phyloP scores from a whole-genome alignment of 2,797 vertebrate genomes.

The Karalla daura region DNA sequence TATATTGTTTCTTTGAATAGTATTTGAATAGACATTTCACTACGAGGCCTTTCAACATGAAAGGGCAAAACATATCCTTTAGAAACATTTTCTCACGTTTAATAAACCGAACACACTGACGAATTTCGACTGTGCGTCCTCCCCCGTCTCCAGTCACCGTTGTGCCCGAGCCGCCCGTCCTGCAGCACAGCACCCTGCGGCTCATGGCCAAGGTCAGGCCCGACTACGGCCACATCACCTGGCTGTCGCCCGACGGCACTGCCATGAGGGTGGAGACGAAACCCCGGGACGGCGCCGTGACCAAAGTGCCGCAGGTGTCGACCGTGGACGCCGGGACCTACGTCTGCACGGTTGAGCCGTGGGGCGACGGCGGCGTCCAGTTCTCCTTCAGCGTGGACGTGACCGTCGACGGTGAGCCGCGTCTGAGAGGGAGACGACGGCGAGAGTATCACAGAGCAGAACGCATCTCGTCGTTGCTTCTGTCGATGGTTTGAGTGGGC shows the following conservation, averaged over 20 bases:
- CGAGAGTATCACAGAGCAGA: conserved; percentile 18
- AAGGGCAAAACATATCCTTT: too few relatives aligned
- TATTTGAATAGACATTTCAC: too few relatives aligned
- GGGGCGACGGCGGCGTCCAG: conserved; percentile 34
- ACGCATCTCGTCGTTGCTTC: conserved; percentile 37
- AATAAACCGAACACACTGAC: too few relatives aligned
- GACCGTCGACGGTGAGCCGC: conserved; percentile 72
- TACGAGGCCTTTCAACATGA: too few relatives aligned
- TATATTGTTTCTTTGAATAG: too few relatives aligned
- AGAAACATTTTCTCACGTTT: too few relatives aligned
- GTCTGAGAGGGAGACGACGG: background rate
- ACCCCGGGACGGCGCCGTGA: conserved; percentile 29
- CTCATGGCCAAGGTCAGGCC: conserved; percentile 72
- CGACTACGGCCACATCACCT: conserved; percentile 59
- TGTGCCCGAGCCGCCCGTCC: conserved; percentile 58
- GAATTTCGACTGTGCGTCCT: too few relatives aligned
- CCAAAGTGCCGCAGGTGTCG: conserved; percentile 76
- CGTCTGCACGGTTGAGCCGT: conserved; percentile 62
- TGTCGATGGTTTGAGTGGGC: conserved; percentile 53
- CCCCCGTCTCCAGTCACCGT: conserved; percentile 66
- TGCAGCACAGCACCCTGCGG: conserved; percentile 66
- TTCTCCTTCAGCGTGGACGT: conserved; percentile 68
- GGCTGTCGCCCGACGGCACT: conserved; percentile 66
- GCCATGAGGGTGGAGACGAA: conserved; percentile 59
- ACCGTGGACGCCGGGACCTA: conserved; percentile 71